Conservation (phyloP, 2,888 invertebrate species). For the Lasioglossum villosulum region DNA sequence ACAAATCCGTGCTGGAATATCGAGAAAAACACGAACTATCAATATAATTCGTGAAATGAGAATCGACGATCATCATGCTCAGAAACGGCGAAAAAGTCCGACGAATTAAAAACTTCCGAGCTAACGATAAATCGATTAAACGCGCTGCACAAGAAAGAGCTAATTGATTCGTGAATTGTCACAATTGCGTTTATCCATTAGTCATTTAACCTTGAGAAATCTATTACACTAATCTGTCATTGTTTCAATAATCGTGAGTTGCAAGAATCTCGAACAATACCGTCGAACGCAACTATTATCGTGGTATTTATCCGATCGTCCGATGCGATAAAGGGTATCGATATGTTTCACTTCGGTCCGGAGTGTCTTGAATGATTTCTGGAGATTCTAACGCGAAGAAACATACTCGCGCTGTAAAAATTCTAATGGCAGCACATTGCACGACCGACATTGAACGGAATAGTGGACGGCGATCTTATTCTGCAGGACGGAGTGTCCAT, state of each 20-base stretch:
- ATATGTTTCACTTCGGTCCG: background rate
- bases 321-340: background rate
- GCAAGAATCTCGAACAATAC: slow-evolving; percentile 11
- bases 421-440: slow-evolving; percentile 67
- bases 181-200: slow-evolving; percentile 25
- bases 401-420: slow-evolving; percentile 36
- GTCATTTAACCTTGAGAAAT: slow-evolving; percentile 58
- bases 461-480: slow-evolving; percentile 31
- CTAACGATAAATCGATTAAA: background rate
- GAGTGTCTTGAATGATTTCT: background rate
- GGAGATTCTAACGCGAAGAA: background rate
- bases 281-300: background rate
- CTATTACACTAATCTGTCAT: slow-evolving; percentile 39
- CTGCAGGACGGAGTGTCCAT: slow-evolving; percentile 15
- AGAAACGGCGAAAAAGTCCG: background rate
- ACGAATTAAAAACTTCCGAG: background rate
- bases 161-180: slow-evolving; percentile 13
- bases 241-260: slow-evolving; percentile 15
- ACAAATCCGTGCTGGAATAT: slow-evolving; percentile 40
- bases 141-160: background rate
- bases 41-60: background rate
- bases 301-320: background rate
- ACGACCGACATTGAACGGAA: slow-evolving; percentile 52
- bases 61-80: background rate
- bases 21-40: slow-evolving; percentile 4